phyloP scores from a whole-genome alignment of 2,113 vertebrate species.

The Psettodes erumei region DNA sequence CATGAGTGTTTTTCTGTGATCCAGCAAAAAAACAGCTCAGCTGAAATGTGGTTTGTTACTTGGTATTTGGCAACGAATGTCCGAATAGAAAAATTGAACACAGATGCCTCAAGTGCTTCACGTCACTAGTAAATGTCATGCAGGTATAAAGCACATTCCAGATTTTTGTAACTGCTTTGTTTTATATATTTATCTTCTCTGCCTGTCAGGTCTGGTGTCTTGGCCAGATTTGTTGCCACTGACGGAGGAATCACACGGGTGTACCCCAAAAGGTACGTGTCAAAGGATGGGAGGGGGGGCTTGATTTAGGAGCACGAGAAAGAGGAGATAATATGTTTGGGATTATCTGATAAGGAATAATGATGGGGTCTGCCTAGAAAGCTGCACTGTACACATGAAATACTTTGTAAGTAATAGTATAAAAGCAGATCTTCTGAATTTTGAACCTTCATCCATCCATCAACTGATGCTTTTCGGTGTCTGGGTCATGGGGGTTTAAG shows the following conservation, averaged over 20 bases:
- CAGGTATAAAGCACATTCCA: constrained; percentile 45
- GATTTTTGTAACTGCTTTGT: constrained; percentile 44
- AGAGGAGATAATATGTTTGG: constrained; percentile 27
- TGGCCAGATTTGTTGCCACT: constrained; percentile 93
- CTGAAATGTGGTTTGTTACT: constrained; percentile 19
- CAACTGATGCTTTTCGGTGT: background rate
- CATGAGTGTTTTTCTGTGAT: background rate
- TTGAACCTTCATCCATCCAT: constrained; percentile 6
- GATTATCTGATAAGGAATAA: constrained; percentile 39
- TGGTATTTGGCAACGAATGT: constrained; percentile 33
- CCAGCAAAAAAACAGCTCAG: background rate
- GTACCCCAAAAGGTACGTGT: constrained; percentile 91
- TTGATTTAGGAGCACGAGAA: constrained; percentile 38
- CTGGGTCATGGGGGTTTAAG: background rate
- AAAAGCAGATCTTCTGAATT: background rate
- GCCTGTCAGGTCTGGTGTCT: constrained; percentile 80
- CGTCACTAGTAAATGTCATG: constrained; percentile 50
- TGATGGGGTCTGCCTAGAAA: constrained; percentile 25
- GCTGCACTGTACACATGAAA: background rate
- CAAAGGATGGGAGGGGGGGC: background rate
- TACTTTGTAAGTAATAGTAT: constrained; percentile 3
- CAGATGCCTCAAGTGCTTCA: constrained; percentile 54
- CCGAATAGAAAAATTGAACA: constrained; percentile 12
- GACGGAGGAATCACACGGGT: constrained; percentile 97
- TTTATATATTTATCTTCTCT: constrained; percentile 56